These are phyloP conservation scores for Myotis myotis DNA, from an alignment of 2,797 vertebrate species.

Conservation along the genomic window DNA sequence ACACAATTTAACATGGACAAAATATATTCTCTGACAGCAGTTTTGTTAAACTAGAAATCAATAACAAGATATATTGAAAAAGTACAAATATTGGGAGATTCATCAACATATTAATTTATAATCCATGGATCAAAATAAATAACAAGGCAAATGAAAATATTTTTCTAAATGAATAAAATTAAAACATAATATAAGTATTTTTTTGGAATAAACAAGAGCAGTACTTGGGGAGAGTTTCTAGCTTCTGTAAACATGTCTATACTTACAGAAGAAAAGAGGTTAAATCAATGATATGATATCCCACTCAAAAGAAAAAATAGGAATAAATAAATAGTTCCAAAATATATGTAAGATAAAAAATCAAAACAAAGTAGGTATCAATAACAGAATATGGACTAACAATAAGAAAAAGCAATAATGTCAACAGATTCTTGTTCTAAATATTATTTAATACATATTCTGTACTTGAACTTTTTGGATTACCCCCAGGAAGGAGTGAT, in stretches of 20 bases:
- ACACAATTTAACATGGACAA: background rate
- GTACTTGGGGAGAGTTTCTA: background rate
- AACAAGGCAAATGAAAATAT: background rate
- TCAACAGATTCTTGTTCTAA: background rate
- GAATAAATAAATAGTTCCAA: background rate
- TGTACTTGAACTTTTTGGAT: background rate
- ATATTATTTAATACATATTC: background rate
- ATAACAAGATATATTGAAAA: background rate
- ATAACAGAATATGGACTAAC: background rate
- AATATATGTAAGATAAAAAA: background rate
- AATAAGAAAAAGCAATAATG: background rate
- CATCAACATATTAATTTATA: background rate
- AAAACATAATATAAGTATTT: background rate
- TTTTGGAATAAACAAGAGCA: background rate
- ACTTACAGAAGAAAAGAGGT: background rate
- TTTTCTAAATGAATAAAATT: background rate
- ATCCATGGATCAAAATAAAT: background rate
- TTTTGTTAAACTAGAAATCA: background rate
- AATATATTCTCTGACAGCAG: background rate
- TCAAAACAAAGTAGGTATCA: background rate
- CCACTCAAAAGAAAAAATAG: background rate
- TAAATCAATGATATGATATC: background rate
- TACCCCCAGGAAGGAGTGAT: background rate
- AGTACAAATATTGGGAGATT: background rate
- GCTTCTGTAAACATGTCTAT: background rate